These are phyloP conservation scores for Drosophila grimshawi DNA, from an alignment of 1,140 invertebrate species.

Conservation along the genomic window DNA sequence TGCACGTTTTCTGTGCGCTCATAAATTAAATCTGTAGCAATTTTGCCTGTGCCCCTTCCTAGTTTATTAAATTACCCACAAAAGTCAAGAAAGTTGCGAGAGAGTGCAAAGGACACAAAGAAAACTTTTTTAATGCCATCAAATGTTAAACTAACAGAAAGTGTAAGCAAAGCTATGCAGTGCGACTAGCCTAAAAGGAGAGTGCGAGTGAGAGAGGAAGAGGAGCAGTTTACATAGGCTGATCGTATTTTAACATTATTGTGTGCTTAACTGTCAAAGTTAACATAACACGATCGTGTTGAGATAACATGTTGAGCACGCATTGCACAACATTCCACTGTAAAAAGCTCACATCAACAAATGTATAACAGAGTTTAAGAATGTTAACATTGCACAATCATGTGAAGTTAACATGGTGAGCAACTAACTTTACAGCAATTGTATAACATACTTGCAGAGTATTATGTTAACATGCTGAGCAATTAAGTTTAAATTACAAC, in stretches of 20 bases:
- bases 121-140: conserved; percentile 37
- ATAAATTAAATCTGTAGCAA: conserved; percentile 61
- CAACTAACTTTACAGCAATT: too few relatives aligned
- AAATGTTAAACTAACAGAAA: conserved; percentile 31
- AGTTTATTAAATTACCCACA: conserved; percentile 70
- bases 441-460: too few relatives aligned
- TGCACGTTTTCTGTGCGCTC: conserved; percentile 15
- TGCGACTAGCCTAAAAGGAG: neutral
- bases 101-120: neutral
- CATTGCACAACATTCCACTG: neutral
- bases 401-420: too few relatives aligned
- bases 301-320: neutral
- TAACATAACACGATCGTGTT: neutral
- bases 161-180: neutral
- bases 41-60: conserved; percentile 12
- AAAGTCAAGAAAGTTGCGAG: conserved; percentile 28
- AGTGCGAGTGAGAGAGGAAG: neutral
- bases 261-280: conserved; percentile 8
- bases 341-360: neutral
- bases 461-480: too few relatives aligned
- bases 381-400: neutral
- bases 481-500: too few relatives aligned
- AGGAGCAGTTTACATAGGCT: neutral
- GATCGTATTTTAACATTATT: neutral
- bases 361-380: neutral